These are phyloP conservation scores for Corvus moneduloides DNA, from an alignment of 2,113 vertebrate genomes.

Conservation along the genomic window DNA sequence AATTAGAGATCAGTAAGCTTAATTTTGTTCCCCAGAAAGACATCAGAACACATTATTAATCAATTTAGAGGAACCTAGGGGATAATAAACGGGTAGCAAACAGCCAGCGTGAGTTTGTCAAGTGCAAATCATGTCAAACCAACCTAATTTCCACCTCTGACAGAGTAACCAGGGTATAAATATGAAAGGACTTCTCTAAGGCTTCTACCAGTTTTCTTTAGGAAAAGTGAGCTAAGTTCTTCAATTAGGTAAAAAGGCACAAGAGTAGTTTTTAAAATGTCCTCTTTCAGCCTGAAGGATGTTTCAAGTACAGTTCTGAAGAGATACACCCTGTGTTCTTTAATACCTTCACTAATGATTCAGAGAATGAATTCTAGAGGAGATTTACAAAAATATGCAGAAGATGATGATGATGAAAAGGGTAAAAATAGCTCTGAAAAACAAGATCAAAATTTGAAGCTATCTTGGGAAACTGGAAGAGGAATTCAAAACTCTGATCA, in stretches of 20 bases:
- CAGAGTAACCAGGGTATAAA: background rate
- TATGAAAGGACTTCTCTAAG: background rate
- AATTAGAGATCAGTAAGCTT: background rate
- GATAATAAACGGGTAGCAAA: slow-evolving; percentile 2
- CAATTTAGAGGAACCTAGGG: background rate
- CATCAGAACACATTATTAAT: background rate
- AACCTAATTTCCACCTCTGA: background rate
- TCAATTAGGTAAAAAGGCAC: background rate
- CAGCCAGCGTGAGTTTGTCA: background rate
- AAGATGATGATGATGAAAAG: background rate
- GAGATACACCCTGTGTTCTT: background rate
- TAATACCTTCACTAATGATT: background rate
- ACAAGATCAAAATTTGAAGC: background rate
- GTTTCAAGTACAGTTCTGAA: background rate
- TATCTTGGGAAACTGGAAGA: background rate
- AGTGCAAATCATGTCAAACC: background rate
- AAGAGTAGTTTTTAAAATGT: background rate
- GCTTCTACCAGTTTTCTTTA: background rate
- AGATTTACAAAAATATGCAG: background rate
- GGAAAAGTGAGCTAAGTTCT: background rate
- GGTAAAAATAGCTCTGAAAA: slow-evolving; percentile 2
- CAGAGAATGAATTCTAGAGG: background rate
- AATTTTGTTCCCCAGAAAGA: background rate
- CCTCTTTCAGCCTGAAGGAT: background rate
- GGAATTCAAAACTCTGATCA: background rate